A percentile compares a stretch with the other conserved stretches of the same genome.
Evolutionary conservation across 2,888 invertebrate species (phyloP).

Genomic region (Parascotia fuliginaria): DNA sequence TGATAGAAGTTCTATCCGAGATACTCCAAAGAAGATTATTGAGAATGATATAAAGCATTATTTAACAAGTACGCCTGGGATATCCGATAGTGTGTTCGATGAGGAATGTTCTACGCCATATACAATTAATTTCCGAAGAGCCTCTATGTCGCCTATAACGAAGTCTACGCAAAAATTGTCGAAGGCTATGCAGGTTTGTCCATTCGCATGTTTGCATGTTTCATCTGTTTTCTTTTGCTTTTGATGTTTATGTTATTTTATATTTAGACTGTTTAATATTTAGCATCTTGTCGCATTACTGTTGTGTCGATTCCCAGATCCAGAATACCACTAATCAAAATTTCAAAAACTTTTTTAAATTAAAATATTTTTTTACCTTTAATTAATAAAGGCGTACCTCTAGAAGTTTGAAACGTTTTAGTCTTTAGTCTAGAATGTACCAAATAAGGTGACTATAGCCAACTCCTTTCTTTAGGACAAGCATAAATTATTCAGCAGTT

Average conservation of each 20-base stretch:
- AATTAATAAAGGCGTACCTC: no score
- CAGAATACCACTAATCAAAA: no score
- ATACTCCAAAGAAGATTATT: slow-evolving; percentile 64
- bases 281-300: no score
- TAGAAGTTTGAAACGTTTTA: no score
- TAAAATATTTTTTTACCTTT: no score
- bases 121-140: slow-evolving; percentile 84
- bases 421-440: no score
- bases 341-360: no score
- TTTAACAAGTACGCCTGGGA: slow-evolving; percentile 78
- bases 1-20: slow-evolving; percentile 37
- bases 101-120: slow-evolving; percentile 76
- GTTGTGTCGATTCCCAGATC: no score
- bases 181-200: slow-evolving; percentile 94
- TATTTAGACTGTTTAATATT: no score
- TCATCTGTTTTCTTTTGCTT: slow-evolving; percentile 20
- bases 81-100: slow-evolving; percentile 59
- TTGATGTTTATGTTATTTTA: slow-evolving; percentile 14
- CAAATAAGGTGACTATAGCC: no score
- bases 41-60: slow-evolving; percentile 60
- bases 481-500: no score
- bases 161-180: slow-evolving; percentile 94
- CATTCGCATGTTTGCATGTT: slow-evolving; percentile 37
- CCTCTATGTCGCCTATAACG: slow-evolving; percentile 95
- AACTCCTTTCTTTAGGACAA: no score